phyloP scores from a whole-genome alignment of 2,888 invertebrate genomes.

The Carpatolechia fugitivella region DNA sequence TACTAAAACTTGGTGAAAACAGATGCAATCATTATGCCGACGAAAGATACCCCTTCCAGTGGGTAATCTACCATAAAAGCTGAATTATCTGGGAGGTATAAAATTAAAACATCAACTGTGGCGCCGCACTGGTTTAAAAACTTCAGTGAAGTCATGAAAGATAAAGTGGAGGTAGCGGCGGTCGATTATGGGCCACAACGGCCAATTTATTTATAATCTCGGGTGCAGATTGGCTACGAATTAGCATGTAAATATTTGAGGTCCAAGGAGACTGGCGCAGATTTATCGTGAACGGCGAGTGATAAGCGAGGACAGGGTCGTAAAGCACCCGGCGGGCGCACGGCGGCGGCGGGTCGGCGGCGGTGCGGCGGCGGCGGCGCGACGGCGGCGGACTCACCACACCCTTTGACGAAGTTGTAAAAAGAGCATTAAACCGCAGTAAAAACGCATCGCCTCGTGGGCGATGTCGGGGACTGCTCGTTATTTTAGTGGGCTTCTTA shows the following conservation, averaged over 20 bases:
- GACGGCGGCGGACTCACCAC: constrained; percentile 44
- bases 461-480: constrained; percentile 49
- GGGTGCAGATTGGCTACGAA: constrained; percentile 74
- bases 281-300: constrained; percentile 70
- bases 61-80: constrained; percentile 52
- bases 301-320: constrained; percentile 73
- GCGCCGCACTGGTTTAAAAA: constrained; percentile 62
- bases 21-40: neutral
- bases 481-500: constrained; percentile 71
- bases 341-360: too few relatives aligned
- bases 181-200: constrained; percentile 59
- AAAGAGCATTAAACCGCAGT: constrained; percentile 78
- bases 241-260: constrained; percentile 79
- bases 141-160: constrained; percentile 64
- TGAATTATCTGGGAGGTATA: constrained; percentile 62
- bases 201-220: constrained; percentile 77
- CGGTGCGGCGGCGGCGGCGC: constrained; percentile 35
- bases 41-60: constrained; percentile 25
- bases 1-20: neutral
- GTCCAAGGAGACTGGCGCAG: constrained; percentile 71
- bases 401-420: constrained; percentile 77
- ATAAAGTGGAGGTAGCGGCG: constrained; percentile 59
- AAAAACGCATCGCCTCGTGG: constrained; percentile 72
- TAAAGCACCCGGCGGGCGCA: constrained; percentile 61
- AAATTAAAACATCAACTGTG: constrained; percentile 63